Evolutionary conservation across 2,888 invertebrate genomes (phyloP).

Genomic region (Eilema depressum): DNA sequence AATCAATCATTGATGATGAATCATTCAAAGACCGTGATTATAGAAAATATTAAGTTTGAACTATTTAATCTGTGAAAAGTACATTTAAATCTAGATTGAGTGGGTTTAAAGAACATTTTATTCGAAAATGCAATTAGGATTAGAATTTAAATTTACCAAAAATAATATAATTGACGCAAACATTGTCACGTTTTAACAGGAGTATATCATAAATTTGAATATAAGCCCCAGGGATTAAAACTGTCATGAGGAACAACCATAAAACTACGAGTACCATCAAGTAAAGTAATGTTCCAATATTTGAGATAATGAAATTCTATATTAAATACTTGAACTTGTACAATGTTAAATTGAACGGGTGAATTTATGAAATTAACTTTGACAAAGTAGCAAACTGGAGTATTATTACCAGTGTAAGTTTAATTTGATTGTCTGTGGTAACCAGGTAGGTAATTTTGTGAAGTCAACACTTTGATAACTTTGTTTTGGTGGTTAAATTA

Average conservation of each 20-base stretch:
- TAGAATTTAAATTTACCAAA: too few species aligned
- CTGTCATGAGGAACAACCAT: too few species aligned
- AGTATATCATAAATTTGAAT: too few species aligned
- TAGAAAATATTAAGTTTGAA: too few species aligned
- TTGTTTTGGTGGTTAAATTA: not conserved
- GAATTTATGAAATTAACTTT: slow-evolving; percentile 1
- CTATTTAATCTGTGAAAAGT: too few species aligned
- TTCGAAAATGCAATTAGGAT: too few species aligned
- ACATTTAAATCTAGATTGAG: too few species aligned
- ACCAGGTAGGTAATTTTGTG: not conserved
- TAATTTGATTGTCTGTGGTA: slow-evolving; percentile 8
- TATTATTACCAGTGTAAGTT: not conserved
- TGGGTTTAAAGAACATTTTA: too few species aligned
- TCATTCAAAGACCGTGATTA: too few species aligned
- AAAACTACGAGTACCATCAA: slow-evolving; percentile 1
- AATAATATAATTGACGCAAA: too few species aligned
- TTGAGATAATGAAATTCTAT: not conserved
- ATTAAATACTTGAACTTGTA: not conserved
- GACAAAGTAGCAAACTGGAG: slow-evolving; percentile 7
- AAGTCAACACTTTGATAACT: not conserved
- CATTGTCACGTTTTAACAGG: too few species aligned
- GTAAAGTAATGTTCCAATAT: not conserved
- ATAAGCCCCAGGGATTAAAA: not conserved
- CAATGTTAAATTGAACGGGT: not conserved
- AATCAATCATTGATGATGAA: too few species aligned